Base-by-base conservation (phyloP, 2,797 vertebrate species). In the Sphaeramia orbicularis region DNA sequence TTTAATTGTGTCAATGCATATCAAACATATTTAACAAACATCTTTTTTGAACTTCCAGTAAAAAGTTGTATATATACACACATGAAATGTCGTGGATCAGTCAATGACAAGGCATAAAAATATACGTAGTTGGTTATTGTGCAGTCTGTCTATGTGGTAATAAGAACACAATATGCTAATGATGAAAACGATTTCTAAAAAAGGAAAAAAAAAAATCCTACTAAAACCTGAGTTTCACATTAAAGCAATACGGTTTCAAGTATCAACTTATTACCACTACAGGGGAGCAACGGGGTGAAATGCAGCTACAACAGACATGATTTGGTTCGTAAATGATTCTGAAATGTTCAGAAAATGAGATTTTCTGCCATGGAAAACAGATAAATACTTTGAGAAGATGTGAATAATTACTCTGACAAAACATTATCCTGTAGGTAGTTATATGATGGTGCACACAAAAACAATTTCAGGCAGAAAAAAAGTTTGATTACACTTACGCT, bases 201-300 rank as follows among this genome's bases (percentile, higher is more conserved):
- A 92, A 73, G 38, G 74, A 27, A 27, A 27, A 27, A 89, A 73
- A 56, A 74, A 78, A 90, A 90, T 73, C 65, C 81, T 80, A 91
- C 77, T 91, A 92, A 94, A 93, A 95, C 95, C 95, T 96, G 96
- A 95, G 94, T 91, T 90, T 91, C 89, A 92, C 90, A 84, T 91
- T 85, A 92, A 95, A 94, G 91, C 90, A 92, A 89, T 86, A 90
- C 19, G 89, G 93, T 89, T 94, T 94, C 90, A 95, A 95, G 93
- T 94, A 94, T 95, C 89, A 91, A 81, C 84, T 90, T 89, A 83
- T 86, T 71, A 94, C 88, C 93, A 87, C 91, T 89, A 91, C 90
- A 82, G 56, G 74, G 71, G 79, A 81, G 86, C 84, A 73, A 77
- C 84, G 89, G 83, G 86, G 89, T 92, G 93, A 90, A 93, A 94